Percentiles rank a stretch among this genome's conserved stretches.
phyloP scores from a whole-genome alignment of 2,797 vertebrate genomes.

The Diceros bicornis region DNA sequence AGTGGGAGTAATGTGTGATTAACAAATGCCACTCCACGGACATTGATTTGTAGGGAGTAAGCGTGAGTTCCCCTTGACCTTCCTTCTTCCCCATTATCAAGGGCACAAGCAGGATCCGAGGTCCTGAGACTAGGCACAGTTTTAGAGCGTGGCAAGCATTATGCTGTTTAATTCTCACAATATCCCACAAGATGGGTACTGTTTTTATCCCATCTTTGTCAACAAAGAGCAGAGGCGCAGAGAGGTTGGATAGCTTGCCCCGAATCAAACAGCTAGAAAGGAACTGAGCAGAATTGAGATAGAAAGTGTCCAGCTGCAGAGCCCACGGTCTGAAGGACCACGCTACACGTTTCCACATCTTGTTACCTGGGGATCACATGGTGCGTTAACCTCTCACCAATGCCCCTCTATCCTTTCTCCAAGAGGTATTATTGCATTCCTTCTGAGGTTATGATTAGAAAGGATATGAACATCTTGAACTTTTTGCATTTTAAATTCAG shows the following conservation, averaged over 20 bases:
- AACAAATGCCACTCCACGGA: accelerated
- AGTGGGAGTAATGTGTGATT: neutral
- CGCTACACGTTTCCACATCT: accelerated
- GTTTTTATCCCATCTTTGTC: neutral
- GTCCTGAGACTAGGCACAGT: accelerated
- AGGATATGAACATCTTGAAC: neutral
- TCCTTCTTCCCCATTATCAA: accelerated
- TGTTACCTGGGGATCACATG: accelerated
- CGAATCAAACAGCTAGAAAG: neutral
- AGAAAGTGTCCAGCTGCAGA: neutral
- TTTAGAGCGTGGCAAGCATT: no score
- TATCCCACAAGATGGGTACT: accelerated
- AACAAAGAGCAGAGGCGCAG: neutral
- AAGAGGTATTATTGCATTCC: accelerated
- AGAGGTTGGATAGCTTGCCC: neutral
- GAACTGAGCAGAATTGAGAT: accelerated
- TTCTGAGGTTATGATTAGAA: neutral
- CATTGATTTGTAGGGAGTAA: accelerated
- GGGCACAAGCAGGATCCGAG: neutral
- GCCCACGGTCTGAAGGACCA: accelerated
- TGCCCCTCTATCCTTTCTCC: accelerated
- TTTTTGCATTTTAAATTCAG: neutral
- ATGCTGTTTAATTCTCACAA: neutral
- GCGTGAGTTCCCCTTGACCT: accelerated
- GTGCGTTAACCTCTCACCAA: accelerated